Conservation (phyloP, 2,113 vertebrate species). For the Larimichthys crocea region DNA sequence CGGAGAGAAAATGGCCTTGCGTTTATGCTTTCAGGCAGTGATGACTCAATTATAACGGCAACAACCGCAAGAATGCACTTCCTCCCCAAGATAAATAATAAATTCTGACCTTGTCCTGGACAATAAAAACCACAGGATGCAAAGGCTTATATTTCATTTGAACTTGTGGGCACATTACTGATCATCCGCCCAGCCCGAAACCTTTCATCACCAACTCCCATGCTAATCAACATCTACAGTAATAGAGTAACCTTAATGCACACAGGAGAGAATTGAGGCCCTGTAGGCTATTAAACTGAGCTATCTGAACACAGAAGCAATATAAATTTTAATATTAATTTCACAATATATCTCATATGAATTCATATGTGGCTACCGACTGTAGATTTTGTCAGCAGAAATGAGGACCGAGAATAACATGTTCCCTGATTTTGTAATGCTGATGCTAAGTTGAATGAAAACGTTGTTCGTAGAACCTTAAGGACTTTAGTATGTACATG, state of each 20-base stretch:
- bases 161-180: constrained; percentile 46
- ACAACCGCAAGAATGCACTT: constrained; percentile 55
- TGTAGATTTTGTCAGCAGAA: neutral
- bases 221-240: constrained; percentile 2
- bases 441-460: too few relatives aligned
- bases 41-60: constrained; percentile 67
- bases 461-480: too few relatives aligned
- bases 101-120: constrained; percentile 70
- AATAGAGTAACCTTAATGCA: constrained; percentile 4
- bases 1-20: constrained; percentile 47
- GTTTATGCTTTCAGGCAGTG: constrained; percentile 44
- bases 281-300: neutral
- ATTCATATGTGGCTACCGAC: too few relatives aligned
- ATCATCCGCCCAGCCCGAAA: constrained; percentile 17
- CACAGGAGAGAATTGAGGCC: neutral
- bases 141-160: constrained; percentile 59
- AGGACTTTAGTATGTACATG: too few relatives aligned
- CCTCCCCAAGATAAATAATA: constrained; percentile 74
- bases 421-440: too few relatives aligned
- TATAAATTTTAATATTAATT: neutral
- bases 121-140: constrained; percentile 68
- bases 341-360: too few relatives aligned
- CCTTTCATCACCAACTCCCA: neutral
- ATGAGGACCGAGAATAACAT: neutral
- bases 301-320: neutral